Evolutionary conservation across 2,888 invertebrate genomes (phyloP).

Genomic region (Apodemia zela): DNA sequence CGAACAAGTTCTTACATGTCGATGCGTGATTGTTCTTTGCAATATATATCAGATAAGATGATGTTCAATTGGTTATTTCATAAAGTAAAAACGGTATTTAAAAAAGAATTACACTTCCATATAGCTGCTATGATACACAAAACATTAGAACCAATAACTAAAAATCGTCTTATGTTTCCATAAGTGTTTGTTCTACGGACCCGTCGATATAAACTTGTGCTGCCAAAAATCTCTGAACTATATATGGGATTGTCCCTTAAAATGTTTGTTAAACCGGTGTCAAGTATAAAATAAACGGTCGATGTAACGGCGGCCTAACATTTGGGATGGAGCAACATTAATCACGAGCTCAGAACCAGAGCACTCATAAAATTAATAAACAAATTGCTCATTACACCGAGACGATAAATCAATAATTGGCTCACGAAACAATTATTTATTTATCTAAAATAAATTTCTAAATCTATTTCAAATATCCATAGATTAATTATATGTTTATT

Average conservation of each 20-base stretch:
- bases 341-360: neutral
- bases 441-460: neutral
- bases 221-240: too few species aligned
- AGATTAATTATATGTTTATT: too few species aligned
- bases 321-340: slow-evolving; percentile 5
- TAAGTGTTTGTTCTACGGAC: too few species aligned
- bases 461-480: too few species aligned
- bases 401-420: slow-evolving; percentile 14
- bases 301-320: neutral
- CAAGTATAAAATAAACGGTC: neutral
- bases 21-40: too few species aligned
- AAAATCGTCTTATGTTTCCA: too few species aligned
- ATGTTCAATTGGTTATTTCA: too few species aligned
- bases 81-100: neutral
- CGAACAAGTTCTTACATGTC: too few species aligned
- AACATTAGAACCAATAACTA: neutral
- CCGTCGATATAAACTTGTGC: too few species aligned
- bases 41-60: too few species aligned
- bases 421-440: slow-evolving; percentile 5
- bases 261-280: neutral
- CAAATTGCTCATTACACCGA: slow-evolving; percentile 4
- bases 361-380: slow-evolving; percentile 10
- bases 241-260: too few species aligned
- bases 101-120: neutral
- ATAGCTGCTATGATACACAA: slow-evolving; percentile 1